Conservation (phyloP, 2,888 invertebrate genomes). For the Nomada fucata region DNA sequence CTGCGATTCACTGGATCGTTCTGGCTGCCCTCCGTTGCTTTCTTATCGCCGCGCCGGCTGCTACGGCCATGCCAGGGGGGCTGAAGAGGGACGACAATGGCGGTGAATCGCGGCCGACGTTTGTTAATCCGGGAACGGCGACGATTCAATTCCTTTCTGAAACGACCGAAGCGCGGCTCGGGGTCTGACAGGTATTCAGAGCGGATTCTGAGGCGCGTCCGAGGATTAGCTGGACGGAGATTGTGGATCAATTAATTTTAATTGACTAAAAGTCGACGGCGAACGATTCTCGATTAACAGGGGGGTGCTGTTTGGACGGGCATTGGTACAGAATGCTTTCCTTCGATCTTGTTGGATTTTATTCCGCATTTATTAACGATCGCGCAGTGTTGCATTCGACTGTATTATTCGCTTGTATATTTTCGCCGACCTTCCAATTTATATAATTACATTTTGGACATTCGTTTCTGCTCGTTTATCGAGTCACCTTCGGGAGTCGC, state of each 20-base stretch:
- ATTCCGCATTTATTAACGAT: no score
- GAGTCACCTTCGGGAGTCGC: no score
- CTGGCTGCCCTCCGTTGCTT: constrained; percentile 39
- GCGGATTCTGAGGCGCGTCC: background rate
- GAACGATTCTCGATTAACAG: background rate
- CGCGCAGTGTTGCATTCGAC: no score
- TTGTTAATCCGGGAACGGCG: constrained; percentile 38
- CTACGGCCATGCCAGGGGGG: constrained; percentile 31
- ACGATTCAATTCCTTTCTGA: constrained; percentile 42
- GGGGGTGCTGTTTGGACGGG: background rate
- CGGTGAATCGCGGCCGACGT: constrained; percentile 7
- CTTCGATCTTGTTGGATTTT: no score
- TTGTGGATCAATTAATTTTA: constrained; percentile 46
- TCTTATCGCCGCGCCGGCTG: constrained; percentile 43
- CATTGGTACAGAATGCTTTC: background rate
- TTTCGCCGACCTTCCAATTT: no score
- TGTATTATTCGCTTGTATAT: no score
- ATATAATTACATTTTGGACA: no score
- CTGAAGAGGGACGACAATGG: constrained; percentile 25
- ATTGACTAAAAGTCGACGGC: constrained; percentile 9
- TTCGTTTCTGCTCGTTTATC: no score
- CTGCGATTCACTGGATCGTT: constrained; percentile 68
- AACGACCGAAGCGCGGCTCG: constrained; percentile 2
- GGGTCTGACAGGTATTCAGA: constrained; percentile 33
- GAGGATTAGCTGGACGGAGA: background rate